These are phyloP conservation scores for Felis catus DNA, from an alignment of 2,113 vertebrate genomes.

Conservation along the genomic window DNA sequence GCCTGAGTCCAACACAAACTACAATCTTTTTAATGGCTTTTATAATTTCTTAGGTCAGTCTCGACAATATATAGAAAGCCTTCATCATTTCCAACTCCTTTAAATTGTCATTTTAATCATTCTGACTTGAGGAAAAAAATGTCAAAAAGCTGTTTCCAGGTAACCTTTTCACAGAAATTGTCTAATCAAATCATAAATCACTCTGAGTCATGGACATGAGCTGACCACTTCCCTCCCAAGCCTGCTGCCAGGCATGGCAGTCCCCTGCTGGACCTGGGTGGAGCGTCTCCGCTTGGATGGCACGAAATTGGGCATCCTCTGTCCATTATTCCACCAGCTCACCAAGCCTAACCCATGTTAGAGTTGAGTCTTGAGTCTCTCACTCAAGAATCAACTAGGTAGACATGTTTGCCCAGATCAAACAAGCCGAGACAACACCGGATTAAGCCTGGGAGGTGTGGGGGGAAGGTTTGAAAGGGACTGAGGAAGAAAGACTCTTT, in stretches of 20 bases:
- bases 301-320: neutral
- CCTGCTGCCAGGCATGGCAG: neutral
- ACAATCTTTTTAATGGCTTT: neutral
- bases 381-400: neutral
- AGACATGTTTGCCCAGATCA: slow-evolving; percentile 15
- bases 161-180: neutral
- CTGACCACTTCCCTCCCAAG: neutral
- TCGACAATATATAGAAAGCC: neutral
- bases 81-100: neutral
- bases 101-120: slow-evolving; percentile 36
- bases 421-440: neutral
- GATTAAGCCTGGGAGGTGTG: neutral
- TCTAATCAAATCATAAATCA: neutral
- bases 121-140: neutral
- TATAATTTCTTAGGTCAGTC: neutral
- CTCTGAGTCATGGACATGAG: neutral
- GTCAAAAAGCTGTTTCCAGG: slow-evolving; percentile 39
- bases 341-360: neutral
- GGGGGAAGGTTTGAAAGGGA: neutral
- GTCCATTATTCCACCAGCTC: neutral
- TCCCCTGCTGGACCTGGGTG: too few species aligned
- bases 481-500: neutral
- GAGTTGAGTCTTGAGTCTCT: neutral
- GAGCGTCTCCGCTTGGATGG: neutral
- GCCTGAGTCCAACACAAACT: neutral